Base-by-base conservation (phyloP, 2,113 vertebrate genomes). In the Rhinogobius similis region DNA sequence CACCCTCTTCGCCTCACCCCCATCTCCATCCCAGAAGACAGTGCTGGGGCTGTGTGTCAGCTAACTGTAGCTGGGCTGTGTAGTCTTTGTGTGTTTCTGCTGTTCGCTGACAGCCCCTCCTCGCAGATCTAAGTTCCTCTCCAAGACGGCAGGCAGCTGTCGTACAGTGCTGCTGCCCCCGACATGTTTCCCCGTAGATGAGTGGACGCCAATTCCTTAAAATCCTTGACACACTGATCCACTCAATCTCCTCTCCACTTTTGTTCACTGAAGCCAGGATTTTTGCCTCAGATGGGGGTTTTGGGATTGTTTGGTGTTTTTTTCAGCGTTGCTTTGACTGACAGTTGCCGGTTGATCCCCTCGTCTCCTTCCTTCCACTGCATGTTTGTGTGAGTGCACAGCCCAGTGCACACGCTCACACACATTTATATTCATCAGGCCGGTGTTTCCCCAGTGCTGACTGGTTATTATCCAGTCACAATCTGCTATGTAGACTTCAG, bases 391-490 rank as follows among this genome's bases (percentile, higher is more conserved):
- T 38, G 58, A 46, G 58, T n/a, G 44, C 67, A 50, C 59, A 44
- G 58, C n/a, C 63, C n/a, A 38, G 36, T 67, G 62, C 29, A 72
- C 65, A 1, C 66, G 27, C 69, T 26, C 79, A 63, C 65, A 66
- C 65, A 66, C 67, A 59, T 73, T 80, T 63, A 68, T 62, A 65
- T 64, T 67, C 66, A 67, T 92, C 93, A 94, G 92, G 94, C 93
- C 94, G 93, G 90, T 91, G 90, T 93, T 91, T 93, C 93, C 94
- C 90, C 93, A 92, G 92, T 93, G 92, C 94, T 94, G 93, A 94
- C 95, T 94, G 95, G 94, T 95, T 94, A 95, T 95, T 94, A 94
- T 94, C 93, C 94, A 94, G 95, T 95, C 95, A 94, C 93, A 95
- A 93, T 95, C 94, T 95, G 95, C 94, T 92, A 93, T 93, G 90